phyloP scores from a whole-genome alignment of 1,140 invertebrate genomes.

The Drosophila sechellia region DNA sequence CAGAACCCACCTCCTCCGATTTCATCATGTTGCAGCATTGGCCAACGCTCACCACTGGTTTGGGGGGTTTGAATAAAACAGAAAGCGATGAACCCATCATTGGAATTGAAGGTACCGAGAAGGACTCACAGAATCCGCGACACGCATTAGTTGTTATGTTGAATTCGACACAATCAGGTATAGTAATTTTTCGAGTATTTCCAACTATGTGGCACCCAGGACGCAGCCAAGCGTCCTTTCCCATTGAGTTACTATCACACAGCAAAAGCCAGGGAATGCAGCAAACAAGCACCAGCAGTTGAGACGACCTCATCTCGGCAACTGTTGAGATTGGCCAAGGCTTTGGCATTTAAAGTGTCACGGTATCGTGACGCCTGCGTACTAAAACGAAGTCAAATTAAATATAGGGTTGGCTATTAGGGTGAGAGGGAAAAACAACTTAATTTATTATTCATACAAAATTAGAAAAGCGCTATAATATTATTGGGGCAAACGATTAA shows the following conservation, averaged over 20 bases:
- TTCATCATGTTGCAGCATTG: conserved; percentile 96
- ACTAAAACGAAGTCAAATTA: not conserved
- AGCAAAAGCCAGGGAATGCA: conserved; percentile 20
- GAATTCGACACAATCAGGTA: conserved; percentile 93
- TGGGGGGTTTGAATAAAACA: conserved; percentile 83
- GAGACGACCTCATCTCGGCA: conserved; percentile 40
- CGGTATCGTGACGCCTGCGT: conserved; percentile 15
- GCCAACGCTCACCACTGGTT: conserved; percentile 92
- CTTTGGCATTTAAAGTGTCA: conserved; percentile 7
- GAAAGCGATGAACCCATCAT: conserved; percentile 86
- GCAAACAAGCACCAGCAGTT: conserved; percentile 35
- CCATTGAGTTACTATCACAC: conserved; percentile 41
- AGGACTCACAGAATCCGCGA: conserved; percentile 93
- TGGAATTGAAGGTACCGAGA: conserved; percentile 88
- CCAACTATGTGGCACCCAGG: conserved; percentile 88
- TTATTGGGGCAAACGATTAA: too few relatives aligned
- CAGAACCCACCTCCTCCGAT: conserved; percentile 89
- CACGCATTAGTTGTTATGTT: conserved; percentile 94
- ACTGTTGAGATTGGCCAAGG: conserved; percentile 23
- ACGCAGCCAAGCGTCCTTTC: conserved; percentile 85
- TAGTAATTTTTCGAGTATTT: conserved; percentile 91
- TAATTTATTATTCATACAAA: too few relatives aligned
- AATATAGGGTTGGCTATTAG: too few relatives aligned
- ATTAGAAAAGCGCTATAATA: too few relatives aligned
- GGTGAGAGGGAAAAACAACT: too few relatives aligned